Evolutionary conservation across 2,797 vertebrate species (phyloP), one percentile per base, ranked within the genome.

Genomic region (Orestias chungarensis): DNA sequence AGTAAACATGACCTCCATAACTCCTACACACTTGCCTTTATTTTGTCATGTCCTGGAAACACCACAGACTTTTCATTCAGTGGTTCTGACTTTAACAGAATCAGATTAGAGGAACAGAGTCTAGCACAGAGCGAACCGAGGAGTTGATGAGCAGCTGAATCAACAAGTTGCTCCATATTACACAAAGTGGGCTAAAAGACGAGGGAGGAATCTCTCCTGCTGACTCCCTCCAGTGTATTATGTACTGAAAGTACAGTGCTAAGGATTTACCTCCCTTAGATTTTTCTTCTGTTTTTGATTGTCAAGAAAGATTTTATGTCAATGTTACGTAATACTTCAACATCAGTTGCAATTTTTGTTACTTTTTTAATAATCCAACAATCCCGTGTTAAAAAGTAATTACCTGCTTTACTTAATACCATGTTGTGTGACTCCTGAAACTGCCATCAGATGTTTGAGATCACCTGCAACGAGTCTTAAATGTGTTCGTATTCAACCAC

Each of bases 131-230:
- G 78, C 35, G 71, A 82, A 75, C 42, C 4, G 70, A 87, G 74
- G 69, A 76, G 84, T 79, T 67, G 33, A 76, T 38, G 70, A 86
- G 74, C 92, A 93, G 92, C 91, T 93, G 92, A 86, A 86, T 85
- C 87, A 93, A 92, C 90, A 92, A 66, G 7, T 82, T 82, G 83
- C 86, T 88, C 79, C 84, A 84, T 46, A 71, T 73, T 35, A 73
- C n/a, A 66, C n/a, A n/a, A n/a, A n/a, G n/a, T n/a, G n/a, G n/a
- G 82, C 83, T 62, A 82, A 82, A 70, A 82, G 74, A 77, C 50
- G 1, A 79, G 75, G 75, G 71, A 82, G 81, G 79, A 78, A 73
- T 82, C 72, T 79, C 81, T 86, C 90, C 88, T 80, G 89, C 90
- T 88, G 90, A 67, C 66, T 78, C 35, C 1, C 2, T 25, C 79